Base-by-base conservation (phyloP, 1,140 invertebrate species). In the Mylabris phalerata region DNA sequence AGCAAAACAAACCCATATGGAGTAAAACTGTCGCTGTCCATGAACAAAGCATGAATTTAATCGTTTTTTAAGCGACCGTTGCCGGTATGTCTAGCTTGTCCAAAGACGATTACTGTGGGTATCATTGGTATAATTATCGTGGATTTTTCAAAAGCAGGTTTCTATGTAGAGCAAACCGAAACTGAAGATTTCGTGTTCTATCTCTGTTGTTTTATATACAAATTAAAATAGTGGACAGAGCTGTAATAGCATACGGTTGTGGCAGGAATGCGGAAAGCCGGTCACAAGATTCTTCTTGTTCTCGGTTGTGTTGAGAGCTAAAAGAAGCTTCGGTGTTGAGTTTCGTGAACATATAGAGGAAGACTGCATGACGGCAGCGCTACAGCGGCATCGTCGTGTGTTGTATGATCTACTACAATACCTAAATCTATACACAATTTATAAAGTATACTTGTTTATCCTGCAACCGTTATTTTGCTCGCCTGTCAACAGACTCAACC, bases 401-500 rank as follows among this genome's bases (percentile, higher is more conserved):
- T 32, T 32, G 32, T 32, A 32, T 32, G 32, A 32, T 32, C 32
- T 32, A 32, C 32, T 5, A 32, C 7, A 32, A 19, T 7, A 32
- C 32, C 32, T 32, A 32, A 5, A 32, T 32, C 32, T 45, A 45
- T 54, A 45, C 45, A 45, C 39, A 32, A 54, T 54, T 45, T 54
- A 54, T 45, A 44, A 54, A 44, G 45, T 54, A 39, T 54, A 54
- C 45, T 46, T 54, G 51, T 4, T 32, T 32, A 32, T 54, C 38
- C 51, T 54, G 51, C 51, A 54, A 54, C 51, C 51, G 51, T 54
- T 54, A 54, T 32, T 54, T 54, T 54, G 51, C 51, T 54, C 51
- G 51, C 51, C 51, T 54, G 51, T 54, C 51, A 54, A 32, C 13
- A 27, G 24, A 27, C 32, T 19, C n/a, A 46, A 54, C 51, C 51